These are phyloP conservation scores for Drosophila demipolita DNA, from an alignment of 2,888 invertebrate species.

Conservation along the genomic window DNA sequence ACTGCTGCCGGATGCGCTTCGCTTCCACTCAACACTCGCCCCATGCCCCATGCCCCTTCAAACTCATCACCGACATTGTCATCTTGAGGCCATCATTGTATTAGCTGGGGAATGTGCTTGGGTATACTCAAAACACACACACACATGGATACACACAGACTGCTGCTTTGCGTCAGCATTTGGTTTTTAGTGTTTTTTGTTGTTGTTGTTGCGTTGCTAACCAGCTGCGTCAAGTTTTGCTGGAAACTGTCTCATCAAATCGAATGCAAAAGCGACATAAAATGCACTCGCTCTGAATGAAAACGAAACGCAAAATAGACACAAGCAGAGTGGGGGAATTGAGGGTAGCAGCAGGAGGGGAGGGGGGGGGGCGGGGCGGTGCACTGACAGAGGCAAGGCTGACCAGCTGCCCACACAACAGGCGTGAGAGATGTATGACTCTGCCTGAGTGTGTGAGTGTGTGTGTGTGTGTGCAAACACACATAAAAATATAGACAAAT, in stretches of 20 bases:
- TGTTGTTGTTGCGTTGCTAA: conserved; percentile 7
- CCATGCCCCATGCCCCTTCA: not conserved
- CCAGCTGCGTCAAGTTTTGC: conserved; percentile 47
- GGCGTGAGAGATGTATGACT: conserved; percentile 1
- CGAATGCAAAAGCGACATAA: conserved; percentile 28
- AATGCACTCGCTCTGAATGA: conserved; percentile 45
- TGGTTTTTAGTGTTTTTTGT: not conserved
- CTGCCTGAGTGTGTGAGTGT: not conserved
- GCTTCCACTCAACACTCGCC: conserved; percentile 8
- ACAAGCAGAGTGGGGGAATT: not conserved
- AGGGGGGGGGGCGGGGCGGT: too few species aligned
- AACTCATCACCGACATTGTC: conserved; percentile 21
- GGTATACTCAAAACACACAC: conserved; percentile 2
- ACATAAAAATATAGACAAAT: conserved; percentile 13
- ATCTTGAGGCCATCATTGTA: conserved; percentile 33
- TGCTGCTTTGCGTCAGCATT: conserved; percentile 43
- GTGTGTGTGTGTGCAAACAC: not conserved
- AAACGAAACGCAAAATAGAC: conserved; percentile 26
- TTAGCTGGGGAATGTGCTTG: conserved; percentile 31
- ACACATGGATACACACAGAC: conserved; percentile 16
- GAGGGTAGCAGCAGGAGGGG: not conserved
- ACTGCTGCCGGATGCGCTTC: conserved; percentile 42
- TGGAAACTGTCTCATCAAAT: conserved; percentile 41
- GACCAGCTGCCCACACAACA: conserved; percentile 54
- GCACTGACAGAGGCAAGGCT: not conserved